phyloP scores from a whole-genome alignment of 2,888 invertebrate species.

The Phymatocera aterrima region DNA sequence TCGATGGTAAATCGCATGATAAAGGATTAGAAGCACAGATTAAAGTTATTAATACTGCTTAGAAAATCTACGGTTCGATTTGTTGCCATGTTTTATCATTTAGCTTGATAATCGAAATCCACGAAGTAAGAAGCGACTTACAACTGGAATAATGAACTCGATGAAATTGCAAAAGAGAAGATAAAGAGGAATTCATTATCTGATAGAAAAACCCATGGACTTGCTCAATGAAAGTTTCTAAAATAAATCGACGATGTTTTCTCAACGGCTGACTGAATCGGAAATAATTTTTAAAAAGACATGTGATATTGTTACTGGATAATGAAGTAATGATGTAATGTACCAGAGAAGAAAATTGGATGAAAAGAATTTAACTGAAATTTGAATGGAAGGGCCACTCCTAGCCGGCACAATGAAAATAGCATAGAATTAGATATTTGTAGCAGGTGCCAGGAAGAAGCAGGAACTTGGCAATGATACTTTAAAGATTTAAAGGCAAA shows the following conservation, averaged over 20 bases:
- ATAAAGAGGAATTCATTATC: neutral
- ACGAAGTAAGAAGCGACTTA: neutral
- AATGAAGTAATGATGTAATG: neutral
- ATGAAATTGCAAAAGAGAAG: neutral
- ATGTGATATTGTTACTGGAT: neutral
- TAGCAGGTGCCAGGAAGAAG: constrained; percentile 19
- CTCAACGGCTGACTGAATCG: neutral
- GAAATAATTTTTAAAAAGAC: neutral
- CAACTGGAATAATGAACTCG: neutral
- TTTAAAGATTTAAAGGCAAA: constrained; percentile 7
- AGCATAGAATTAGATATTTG: constrained; percentile 25
- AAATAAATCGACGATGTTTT: neutral
- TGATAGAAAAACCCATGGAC: neutral
- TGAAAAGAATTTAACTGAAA: neutral
- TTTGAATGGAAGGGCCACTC: constrained; percentile 20
- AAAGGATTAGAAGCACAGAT: neutral
- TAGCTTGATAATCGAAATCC: neutral
- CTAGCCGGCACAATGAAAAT: constrained; percentile 19
- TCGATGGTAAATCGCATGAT: neutral
- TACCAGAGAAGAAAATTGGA: neutral
- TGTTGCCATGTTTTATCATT: neutral
- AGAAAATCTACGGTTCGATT: neutral
- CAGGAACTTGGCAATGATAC: neutral
- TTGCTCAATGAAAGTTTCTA: neutral
- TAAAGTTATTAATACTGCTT: neutral